These are phyloP conservation scores for Carapus acus DNA, from an alignment of 2,797 vertebrate species.

Conservation along the genomic window DNA sequence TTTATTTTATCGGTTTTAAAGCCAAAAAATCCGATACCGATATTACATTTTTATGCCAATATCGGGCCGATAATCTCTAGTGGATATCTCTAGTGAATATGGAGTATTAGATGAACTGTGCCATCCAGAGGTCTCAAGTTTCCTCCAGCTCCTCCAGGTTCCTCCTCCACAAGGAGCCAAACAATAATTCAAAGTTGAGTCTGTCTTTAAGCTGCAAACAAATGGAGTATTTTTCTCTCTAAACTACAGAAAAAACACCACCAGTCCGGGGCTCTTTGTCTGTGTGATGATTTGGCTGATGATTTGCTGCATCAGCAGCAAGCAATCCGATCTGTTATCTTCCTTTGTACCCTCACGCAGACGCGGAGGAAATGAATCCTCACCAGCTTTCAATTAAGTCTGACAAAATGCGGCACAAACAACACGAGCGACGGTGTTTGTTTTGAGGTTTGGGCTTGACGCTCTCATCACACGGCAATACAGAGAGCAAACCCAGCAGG, in stretches of 20 bases:
- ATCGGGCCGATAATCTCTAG: too few species aligned
- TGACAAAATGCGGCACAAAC: conserved; percentile 63
- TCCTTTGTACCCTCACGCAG: conserved; percentile 18
- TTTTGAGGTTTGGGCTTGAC: conserved; percentile 65
- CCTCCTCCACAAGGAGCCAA: too few species aligned
- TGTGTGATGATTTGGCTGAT: neutral
- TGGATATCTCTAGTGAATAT: too few species aligned
- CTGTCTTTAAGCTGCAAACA: neutral
- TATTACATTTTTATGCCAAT: too few species aligned
- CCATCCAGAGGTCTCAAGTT: neutral
- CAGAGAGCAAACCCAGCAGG: conserved; percentile 66
- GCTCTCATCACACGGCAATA: conserved; percentile 87
- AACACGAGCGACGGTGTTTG: conserved; percentile 59
- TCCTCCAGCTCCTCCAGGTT: too few species aligned
- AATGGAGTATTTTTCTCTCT: too few species aligned
- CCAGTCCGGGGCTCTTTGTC: too few species aligned
- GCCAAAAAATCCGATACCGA: too few species aligned
- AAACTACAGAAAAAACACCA: too few species aligned
- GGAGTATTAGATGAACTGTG: too few species aligned
- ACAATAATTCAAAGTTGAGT: neutral
- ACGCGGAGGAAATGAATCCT: conserved; percentile 55
- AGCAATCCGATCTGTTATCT: conserved; percentile 16
- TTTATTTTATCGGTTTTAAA: too few species aligned
- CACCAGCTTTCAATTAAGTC: conserved; percentile 68
- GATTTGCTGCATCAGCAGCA: neutral